Conservation (phyloP, 2,797 vertebrate species). For the Rachycentron canadum region DNA sequence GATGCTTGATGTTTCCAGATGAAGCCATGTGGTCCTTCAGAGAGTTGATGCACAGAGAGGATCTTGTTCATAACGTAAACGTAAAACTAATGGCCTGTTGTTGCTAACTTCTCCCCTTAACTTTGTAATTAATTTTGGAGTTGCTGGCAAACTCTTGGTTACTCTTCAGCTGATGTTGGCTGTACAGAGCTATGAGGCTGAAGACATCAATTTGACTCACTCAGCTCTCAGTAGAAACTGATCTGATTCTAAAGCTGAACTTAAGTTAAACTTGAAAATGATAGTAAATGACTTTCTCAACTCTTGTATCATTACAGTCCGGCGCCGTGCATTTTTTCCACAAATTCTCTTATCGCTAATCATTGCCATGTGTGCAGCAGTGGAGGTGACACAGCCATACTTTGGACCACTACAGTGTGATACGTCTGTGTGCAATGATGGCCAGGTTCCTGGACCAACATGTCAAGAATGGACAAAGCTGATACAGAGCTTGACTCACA, state of each 20-base stretch:
- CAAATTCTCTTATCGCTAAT: slow-evolving; percentile 59
- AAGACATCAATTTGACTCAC: slow-evolving; percentile 12
- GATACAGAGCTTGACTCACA: slow-evolving; percentile 72
- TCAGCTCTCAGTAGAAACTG: slow-evolving; percentile 19
- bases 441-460: slow-evolving; percentile 43
- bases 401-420: slow-evolving; percentile 40
- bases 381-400: slow-evolving; percentile 60
- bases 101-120: neutral
- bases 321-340: slow-evolving; percentile 7
- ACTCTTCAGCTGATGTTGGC: slow-evolving; percentile 2
- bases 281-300: slow-evolving; percentile 25
- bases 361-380: slow-evolving; percentile 57
- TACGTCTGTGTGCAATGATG: slow-evolving; percentile 38
- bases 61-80: neutral
- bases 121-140: neutral
- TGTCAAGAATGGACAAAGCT: slow-evolving; percentile 56
- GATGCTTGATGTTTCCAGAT: neutral
- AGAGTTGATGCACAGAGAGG: neutral
- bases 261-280: slow-evolving; percentile 32
- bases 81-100: neutral
- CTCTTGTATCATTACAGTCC: slow-evolving; percentile 22
- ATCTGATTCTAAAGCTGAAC: slow-evolving; percentile 33
- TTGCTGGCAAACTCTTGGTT: neutral
- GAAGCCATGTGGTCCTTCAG: slow-evolving; percentile 1
- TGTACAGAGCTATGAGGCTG: neutral